phyloP scores from a whole-genome alignment of 2,113 vertebrate genomes.

The Microcebus jonahi region DNA sequence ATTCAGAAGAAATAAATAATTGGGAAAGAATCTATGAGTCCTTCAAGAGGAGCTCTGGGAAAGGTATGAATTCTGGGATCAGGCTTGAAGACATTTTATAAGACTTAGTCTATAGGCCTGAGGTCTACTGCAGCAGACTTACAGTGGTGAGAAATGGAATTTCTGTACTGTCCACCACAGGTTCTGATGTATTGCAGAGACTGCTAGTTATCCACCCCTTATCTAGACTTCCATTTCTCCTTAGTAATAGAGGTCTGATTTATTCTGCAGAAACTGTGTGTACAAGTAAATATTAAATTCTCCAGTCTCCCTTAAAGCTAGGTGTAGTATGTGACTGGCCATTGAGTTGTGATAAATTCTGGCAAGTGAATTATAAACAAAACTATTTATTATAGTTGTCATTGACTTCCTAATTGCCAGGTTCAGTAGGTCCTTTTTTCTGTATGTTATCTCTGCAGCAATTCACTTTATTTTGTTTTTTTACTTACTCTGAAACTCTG shows the following conservation, averaged over 20 bases:
- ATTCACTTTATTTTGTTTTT: background rate
- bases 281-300: background rate
- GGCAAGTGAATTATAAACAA: background rate
- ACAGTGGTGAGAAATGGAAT: background rate
- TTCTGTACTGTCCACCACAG: background rate
- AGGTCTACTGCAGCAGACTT: background rate
- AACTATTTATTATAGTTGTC: background rate
- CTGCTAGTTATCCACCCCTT: background rate
- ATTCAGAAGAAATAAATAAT: background rate
- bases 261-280: background rate
- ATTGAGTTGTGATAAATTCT: background rate
- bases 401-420: background rate
- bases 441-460: background rate
- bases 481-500: background rate
- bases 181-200: background rate
- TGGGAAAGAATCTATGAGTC: accelerated
- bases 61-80: background rate
- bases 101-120: background rate
- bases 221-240: background rate
- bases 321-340: background rate
- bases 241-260: background rate
- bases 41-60: background rate
- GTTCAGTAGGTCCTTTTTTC: background rate
- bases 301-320: background rate
- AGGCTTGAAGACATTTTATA: too few species aligned